Evolutionary conservation across 2,113 vertebrate genomes (phyloP).

Genomic region (Zootoca vivipara): DNA sequence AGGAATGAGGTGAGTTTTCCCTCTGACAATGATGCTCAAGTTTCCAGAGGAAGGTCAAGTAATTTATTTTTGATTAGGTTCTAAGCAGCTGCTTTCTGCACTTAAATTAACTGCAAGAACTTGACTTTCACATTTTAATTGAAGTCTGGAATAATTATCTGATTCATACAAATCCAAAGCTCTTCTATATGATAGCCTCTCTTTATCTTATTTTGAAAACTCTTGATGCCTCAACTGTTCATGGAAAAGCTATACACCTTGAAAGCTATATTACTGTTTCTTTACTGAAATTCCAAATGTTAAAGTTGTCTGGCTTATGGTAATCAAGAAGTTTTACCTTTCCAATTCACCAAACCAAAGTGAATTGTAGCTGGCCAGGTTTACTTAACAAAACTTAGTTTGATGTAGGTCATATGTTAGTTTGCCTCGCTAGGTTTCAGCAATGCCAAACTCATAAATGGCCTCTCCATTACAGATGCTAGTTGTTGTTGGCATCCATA

Average conservation of each 20-base stretch:
- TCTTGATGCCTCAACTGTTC: neutral
- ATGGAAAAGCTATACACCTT: neutral
- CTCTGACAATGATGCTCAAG: neutral
- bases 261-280: neutral
- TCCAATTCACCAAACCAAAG: neutral
- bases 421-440: neutral
- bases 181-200: neutral
- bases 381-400: neutral
- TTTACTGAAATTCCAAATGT: neutral
- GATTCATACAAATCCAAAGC: neutral
- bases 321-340: neutral
- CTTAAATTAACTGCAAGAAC: neutral
- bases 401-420: neutral
- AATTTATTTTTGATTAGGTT: neutral
- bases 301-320: neutral
- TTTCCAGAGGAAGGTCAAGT: neutral
- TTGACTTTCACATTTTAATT: neutral
- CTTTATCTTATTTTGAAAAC: neutral
- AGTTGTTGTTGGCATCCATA: too few relatives aligned
- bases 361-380: neutral
- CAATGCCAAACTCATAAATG: neutral
- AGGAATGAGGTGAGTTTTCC: neutral
- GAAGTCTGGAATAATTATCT: neutral
- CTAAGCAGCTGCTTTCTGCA: neutral
- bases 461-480: neutral